Percentiles rank a stretch among this genome's conserved stretches.
These are phyloP conservation scores for Crax fasciolata DNA, from an alignment of 2,797 vertebrate species.

Conservation along the genomic window DNA sequence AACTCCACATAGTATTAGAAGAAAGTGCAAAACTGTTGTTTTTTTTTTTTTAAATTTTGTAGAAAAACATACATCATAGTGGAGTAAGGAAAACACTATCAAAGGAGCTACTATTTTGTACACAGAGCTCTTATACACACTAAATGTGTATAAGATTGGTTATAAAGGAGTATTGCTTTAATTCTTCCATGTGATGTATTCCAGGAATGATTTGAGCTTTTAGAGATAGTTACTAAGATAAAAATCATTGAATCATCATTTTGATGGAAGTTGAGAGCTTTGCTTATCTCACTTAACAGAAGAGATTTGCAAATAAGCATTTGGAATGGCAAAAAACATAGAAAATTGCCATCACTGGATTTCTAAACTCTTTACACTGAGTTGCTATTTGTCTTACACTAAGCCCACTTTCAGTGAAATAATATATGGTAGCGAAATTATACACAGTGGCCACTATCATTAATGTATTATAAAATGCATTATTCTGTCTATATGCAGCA, in stretches of 20 bases:
- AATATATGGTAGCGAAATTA: background rate
- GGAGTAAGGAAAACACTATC: background rate
- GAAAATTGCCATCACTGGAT: background rate
- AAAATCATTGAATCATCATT: background rate
- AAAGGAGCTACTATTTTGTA: background rate
- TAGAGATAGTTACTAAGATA: background rate
- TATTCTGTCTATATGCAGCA: background rate
- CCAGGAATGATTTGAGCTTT: background rate
- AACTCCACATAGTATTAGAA: background rate
- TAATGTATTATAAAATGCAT: background rate
- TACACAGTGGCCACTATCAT: background rate
- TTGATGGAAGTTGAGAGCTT: background rate
- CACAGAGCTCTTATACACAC: fast-evolving
- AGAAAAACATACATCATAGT: background rate
- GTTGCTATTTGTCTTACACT: background rate
- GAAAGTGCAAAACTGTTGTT: background rate
- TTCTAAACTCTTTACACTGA: background rate
- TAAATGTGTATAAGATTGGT: background rate
- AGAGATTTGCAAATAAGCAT: constrained; percentile 1
- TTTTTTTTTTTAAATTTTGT: background rate
- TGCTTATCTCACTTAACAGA: background rate
- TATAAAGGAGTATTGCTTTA: background rate
- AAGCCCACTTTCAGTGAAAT: background rate
- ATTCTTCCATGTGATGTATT: background rate
- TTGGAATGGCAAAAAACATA: background rate